Percentiles rank a stretch among this genome's conserved stretches.
These are phyloP conservation scores for Clarias batrachus DNA, from an alignment of 2,113 vertebrate genomes.

Conservation along the genomic window DNA sequence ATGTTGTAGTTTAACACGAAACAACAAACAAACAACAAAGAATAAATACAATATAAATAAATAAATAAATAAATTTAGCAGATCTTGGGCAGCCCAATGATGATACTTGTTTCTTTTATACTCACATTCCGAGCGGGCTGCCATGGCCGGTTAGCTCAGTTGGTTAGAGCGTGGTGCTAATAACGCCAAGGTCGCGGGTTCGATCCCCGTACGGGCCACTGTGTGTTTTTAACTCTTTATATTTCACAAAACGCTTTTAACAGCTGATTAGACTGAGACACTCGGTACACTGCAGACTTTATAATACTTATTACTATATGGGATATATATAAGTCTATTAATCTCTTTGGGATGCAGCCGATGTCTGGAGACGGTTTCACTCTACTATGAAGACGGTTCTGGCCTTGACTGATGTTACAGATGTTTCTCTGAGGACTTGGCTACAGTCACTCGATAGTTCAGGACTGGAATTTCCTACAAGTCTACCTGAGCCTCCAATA, in stretches of 20 bases:
- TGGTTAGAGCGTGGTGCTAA: slow-evolving; percentile 65
- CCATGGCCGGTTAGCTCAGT: slow-evolving; percentile 65
- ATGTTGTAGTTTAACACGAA: background rate
- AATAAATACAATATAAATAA: background rate
- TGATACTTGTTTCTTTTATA: background rate
- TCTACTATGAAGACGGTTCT: too few species aligned
- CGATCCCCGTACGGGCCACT: slow-evolving; percentile 56
- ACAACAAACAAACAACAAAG: background rate
- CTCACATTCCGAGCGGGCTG: background rate
- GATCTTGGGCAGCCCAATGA: too few species aligned
- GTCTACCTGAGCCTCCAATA: too few species aligned
- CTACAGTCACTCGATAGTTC: too few species aligned
- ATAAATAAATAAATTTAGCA: too few species aligned
- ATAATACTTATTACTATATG: background rate
- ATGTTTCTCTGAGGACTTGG: too few species aligned
- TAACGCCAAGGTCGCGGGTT: slow-evolving; percentile 62
- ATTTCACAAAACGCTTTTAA: background rate
- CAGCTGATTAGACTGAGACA: background rate
- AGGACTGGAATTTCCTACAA: too few species aligned
- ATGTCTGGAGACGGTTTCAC: too few species aligned
- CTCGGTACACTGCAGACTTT: too few species aligned
- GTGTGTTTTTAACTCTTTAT: background rate
- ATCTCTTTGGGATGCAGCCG: too few species aligned
- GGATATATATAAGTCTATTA: too few species aligned
- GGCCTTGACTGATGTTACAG: too few species aligned